phyloP scores from a whole-genome alignment of 2,888 invertebrate genomes.

The Oscheius myriophilus region DNA sequence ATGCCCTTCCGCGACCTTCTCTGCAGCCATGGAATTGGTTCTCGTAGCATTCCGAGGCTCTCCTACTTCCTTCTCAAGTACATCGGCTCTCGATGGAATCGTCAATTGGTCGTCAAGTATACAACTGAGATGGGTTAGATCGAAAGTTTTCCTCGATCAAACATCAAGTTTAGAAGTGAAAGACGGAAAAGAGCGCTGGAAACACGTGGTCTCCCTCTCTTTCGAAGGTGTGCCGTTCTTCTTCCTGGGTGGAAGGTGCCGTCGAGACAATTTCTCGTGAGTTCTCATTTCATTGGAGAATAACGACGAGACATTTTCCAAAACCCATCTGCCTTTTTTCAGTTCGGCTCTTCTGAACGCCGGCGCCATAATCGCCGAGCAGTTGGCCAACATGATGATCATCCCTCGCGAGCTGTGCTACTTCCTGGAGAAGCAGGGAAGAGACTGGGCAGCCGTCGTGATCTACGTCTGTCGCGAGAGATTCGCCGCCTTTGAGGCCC shows the following conservation, averaged over 20 bases:
- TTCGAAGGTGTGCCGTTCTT: slow-evolving; percentile 22
- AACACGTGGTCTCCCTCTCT: background rate
- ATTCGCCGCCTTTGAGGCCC: slow-evolving; percentile 17
- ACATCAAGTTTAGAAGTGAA: too few species aligned
- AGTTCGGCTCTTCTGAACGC: slow-evolving; percentile 1
- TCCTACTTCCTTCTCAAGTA: background rate
- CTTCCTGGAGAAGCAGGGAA: slow-evolving; percentile 9
- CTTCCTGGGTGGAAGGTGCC: slow-evolving; percentile 11
- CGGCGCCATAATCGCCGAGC: slow-evolving; percentile 11
- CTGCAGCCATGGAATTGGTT: background rate
- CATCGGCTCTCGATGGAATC: slow-evolving; percentile 11
- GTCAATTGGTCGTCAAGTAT: slow-evolving; percentile 4
- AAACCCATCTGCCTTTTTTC: too few species aligned
- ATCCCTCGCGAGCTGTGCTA: slow-evolving; percentile 14
- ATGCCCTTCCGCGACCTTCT: slow-evolving; percentile 15
- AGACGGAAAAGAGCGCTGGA: slow-evolving; percentile 2
- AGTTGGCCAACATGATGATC: slow-evolving; percentile 19
- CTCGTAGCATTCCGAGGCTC: background rate
- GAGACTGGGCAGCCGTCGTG: background rate
- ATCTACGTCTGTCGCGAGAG: slow-evolving; percentile 8
- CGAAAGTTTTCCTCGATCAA: too few species aligned
- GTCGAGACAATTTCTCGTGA: slow-evolving; percentile 5
- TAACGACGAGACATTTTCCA: too few species aligned
- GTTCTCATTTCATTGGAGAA: too few species aligned
- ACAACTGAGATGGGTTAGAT: background rate